Evolutionary conservation across 2,113 vertebrate species (phyloP).

Genomic region (Sigmodon hispidus): DNA sequence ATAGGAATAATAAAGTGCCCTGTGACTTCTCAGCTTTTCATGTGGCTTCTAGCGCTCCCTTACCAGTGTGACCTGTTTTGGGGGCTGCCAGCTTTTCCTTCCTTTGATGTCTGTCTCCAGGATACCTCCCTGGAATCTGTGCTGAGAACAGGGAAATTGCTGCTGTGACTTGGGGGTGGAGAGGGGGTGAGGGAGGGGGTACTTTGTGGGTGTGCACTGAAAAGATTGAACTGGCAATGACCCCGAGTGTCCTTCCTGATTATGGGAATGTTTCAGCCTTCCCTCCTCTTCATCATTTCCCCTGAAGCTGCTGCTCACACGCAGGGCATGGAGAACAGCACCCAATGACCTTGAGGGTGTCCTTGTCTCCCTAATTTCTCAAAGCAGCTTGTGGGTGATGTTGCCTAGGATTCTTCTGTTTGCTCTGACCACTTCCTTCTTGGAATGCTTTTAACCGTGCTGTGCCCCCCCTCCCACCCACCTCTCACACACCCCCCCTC

Average conservation of each 20-base stretch:
- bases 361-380: not conserved
- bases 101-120: slow-evolving; percentile 80
- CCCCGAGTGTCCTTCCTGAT: slow-evolving; percentile 2
- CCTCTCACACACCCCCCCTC: too few relatives aligned
- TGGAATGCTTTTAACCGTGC: not conserved
- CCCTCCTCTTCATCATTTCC: not conserved
- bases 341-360: not conserved
- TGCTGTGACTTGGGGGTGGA: not conserved
- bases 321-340: fast-evolving
- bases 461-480: not conserved
- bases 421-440: not conserved
- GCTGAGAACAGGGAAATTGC: slow-evolving; percentile 53
- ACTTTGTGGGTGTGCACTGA: not conserved
- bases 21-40: slow-evolving; percentile 66
- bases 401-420: not conserved
- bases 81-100: slow-evolving; percentile 68
- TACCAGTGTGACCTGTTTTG: slow-evolving; percentile 58
- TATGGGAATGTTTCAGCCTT: not conserved
- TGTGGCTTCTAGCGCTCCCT: slow-evolving; percentile 63
- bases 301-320: not conserved
- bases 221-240: slow-evolving; percentile 6
- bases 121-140: slow-evolving; percentile 77
- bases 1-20: slow-evolving; percentile 35
- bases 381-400: not conserved
- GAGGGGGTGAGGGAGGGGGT: not conserved